Base-by-base conservation (phyloP, 2,888 invertebrate species). In the Caenorhabditis sp. region DNA sequence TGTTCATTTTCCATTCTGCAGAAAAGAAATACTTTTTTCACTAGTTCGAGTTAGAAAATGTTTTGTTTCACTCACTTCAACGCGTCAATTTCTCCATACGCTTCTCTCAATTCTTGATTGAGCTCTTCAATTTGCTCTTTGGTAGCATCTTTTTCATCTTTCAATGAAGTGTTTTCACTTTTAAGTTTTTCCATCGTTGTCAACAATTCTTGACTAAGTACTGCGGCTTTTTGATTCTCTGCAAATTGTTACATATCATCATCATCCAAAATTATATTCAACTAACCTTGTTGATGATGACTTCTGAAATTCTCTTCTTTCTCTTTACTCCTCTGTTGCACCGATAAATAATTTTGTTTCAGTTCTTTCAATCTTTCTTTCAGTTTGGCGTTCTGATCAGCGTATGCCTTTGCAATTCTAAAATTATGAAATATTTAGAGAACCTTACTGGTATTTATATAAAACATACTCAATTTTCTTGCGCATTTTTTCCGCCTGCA, bases 371-470 rank as follows among this genome's bases (percentile, higher is more conserved):
- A 27, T 31, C 66, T 60, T 6, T 66, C 57, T 49, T 74, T 73
- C 43, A 78, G 23, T 19, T 65, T 63, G 2, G 64, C 70, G 36
- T 78, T 78, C 27, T 78, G 78, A 27, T 76, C 76, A 3, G 70
- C 68, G 37, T 78, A 76, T 6, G 65, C 62, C 53, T 78, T 76
- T 6, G 76, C 78, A 37, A 78, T 27, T 43, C 78, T 78, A 27
- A 66, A 68, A 19, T 27, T 24, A 55, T 58, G 27, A 19, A 26
- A 27, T n/a, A 58, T 19, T 36, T 21, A 4, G 27, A 55, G 23
- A 17, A 26, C n/a, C n/a, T n/a, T 8, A 19, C 49, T 31, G 5
- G 31, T 4, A 31, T 31, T 31, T n/a, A n/a, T n/a, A n/a, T n/a
- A 53, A 51, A 61, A 27, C 31, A 21, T 62, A 36, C 23, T 19